Evolutionary conservation across 2,113 vertebrate genomes (phyloP), one percentile per base, ranked within the genome.

Genomic region (Glaucidium brasilianum): DNA sequence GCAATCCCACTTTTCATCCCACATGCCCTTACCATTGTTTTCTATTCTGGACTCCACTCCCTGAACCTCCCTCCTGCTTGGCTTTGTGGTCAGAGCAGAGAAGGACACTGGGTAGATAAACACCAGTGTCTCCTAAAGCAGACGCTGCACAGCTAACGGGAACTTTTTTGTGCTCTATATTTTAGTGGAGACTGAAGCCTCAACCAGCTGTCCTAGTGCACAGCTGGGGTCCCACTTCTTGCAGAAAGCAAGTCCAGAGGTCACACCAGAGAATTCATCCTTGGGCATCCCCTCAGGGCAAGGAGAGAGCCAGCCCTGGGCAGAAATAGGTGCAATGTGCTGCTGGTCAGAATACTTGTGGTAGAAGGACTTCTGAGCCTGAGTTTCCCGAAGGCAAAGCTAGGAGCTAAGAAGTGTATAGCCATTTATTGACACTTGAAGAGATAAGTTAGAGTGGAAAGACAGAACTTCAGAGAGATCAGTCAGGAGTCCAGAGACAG

Each of bases 111-210:
- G 20, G 47, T 6, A 9, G 21, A 11, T 4, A 6, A 2, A 11
- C n/a, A 5, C 2, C 1, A 0, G 6, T 20, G 39, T 67, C 7
- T 43, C 39, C 74, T 64, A 56, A 25, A 85, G 82, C 74, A 45
- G 43, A 22, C 12, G 5, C 52, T 17, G 39, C 5, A 9, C 18
- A 6, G 50, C 69, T 90, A 56, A 85, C 2, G 0, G 58, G 34
- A 81, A 30, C 52, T 76, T 45, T 6, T 82, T 53, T 88, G 37
- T 25, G 8, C 79, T 94, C 41, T 95, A 0, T 85, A 1, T 96
- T 97, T 30, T 75, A 97, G 96, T 1, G 29, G 86, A 47, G 80
- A 53, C 68, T 63, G 93, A 96, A 52, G 52, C 86, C 43, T 89
- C 96, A 19, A 6, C 45, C 55, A 34, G 89, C 79, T 58, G 52